These are phyloP conservation scores for Leucozona laternaria DNA, from an alignment of 2,888 invertebrate species.

Conservation along the genomic window DNA sequence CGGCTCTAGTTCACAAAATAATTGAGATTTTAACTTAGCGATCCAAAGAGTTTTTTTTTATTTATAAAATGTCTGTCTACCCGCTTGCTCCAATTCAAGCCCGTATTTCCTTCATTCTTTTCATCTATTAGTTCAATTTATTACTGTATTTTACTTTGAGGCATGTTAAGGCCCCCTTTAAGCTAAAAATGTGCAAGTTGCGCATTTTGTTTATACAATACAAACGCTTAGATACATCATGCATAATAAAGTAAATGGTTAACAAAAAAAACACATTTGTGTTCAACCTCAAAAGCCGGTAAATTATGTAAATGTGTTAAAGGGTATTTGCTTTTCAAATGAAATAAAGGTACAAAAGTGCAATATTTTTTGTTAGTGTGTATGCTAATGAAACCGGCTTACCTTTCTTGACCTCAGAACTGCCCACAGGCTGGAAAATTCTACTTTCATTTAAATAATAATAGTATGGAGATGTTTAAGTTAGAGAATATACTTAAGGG, in stretches of 20 bases:
- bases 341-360: conserved; percentile 31
- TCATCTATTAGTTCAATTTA: neutral
- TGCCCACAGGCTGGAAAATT: neutral
- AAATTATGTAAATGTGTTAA: conserved; percentile 60
- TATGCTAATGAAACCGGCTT: conserved; percentile 16
- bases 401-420: conserved; percentile 11
- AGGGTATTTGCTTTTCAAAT: conserved; percentile 65
- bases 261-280: neutral
- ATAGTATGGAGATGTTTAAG: neutral
- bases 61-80: neutral
- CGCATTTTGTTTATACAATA: neutral
- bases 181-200: neutral
- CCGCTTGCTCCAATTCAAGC: conserved; percentile 12
- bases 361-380: conserved; percentile 13
- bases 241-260: neutral
- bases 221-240: neutral
- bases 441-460: neutral
- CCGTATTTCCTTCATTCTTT: conserved; percentile 1
- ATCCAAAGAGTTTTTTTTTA: neutral
- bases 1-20: too few species aligned
- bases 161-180: neutral
- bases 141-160: neutral
- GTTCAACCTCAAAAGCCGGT: conserved; percentile 43
- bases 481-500: neutral
- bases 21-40: neutral